These are phyloP conservation scores for Acanthornis magna DNA, from an alignment of 2,797 vertebrate genomes.

Conservation along the genomic window DNA sequence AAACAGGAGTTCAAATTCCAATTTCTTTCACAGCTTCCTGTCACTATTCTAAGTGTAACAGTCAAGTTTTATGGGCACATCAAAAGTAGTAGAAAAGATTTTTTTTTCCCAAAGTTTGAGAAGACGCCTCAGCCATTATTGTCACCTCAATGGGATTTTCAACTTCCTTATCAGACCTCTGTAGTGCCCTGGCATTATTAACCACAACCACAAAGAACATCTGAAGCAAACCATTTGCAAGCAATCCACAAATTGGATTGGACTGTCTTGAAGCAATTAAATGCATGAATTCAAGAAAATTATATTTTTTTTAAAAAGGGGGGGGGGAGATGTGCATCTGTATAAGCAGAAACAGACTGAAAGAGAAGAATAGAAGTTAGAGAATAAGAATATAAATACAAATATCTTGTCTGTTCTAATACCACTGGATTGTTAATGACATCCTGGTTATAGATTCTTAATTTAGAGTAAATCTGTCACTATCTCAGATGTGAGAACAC, in stretches of 20 bases:
- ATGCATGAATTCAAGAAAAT: neutral
- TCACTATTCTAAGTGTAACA: neutral
- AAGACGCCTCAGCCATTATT: neutral
- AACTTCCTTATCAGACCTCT: neutral
- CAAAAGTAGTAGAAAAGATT: neutral
- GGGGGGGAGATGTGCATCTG: neutral
- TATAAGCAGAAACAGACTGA: neutral
- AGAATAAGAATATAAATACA: neutral
- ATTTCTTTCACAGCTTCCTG: neutral
- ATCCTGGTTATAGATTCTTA: neutral
- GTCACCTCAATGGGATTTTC: neutral
- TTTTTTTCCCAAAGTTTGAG: accelerated
- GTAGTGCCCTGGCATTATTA: neutral
- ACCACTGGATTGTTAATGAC: neutral
- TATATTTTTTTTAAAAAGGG: too few species aligned
- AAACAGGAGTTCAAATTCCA: neutral
- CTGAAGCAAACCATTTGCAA: neutral
- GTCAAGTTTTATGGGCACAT: neutral
- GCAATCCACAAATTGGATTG: neutral
- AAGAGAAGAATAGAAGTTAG: neutral
- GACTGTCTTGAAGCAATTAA: neutral
- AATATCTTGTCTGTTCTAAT: neutral
- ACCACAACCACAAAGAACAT: neutral
- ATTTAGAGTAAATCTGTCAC: neutral
- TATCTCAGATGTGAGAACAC: neutral